Evolutionary conservation across 2,797 vertebrate genomes (phyloP).

Genomic region (Melopsittacus undulatus): DNA sequence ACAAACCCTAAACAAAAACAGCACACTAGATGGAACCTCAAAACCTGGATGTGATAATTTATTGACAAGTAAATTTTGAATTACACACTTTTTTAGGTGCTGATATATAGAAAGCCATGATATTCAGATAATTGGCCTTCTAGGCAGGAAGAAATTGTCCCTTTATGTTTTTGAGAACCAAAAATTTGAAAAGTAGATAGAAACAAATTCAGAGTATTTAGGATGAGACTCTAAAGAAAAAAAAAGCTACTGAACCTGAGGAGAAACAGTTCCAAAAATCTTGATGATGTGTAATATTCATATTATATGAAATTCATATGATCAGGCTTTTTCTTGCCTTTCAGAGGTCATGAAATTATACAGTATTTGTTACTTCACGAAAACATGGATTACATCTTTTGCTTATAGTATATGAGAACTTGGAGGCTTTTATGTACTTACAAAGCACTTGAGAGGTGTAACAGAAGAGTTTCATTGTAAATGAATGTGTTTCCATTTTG

Average conservation of each 20-base stretch:
- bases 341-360: background rate
- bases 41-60: background rate
- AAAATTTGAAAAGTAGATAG: background rate
- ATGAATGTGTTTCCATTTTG: background rate
- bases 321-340: background rate
- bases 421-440: background rate
- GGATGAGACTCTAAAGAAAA: background rate
- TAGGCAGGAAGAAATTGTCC: background rate
- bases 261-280: background rate
- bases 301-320: background rate
- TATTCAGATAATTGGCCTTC: background rate
- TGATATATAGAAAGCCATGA: background rate
- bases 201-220: background rate
- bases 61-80: background rate
- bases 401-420: background rate
- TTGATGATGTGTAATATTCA: background rate
- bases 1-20: background rate
- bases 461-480: background rate
- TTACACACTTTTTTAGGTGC: background rate
- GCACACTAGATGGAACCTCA: background rate
- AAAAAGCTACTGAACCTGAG: background rate
- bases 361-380: background rate
- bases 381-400: background rate
- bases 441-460: background rate
- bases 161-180: background rate